These are phyloP conservation scores for Sebastes itinus DNA, from an alignment of 2,797 vertebrate genomes.

Conservation along the genomic window DNA sequence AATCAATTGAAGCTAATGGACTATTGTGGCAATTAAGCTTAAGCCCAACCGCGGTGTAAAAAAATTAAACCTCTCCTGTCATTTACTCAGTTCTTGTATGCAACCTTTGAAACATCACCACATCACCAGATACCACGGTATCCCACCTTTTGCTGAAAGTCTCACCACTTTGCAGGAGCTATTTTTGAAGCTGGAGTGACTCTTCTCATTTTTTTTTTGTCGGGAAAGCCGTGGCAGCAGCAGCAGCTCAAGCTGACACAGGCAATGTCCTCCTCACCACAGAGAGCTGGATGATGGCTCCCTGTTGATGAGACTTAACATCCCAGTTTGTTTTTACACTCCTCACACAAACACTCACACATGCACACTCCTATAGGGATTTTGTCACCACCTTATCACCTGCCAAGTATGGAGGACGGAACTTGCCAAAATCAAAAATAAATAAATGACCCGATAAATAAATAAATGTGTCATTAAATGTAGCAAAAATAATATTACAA, in stretches of 20 bases:
- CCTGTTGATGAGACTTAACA: slow-evolving; percentile 10
- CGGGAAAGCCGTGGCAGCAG: not conserved
- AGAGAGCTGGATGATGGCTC: slow-evolving; percentile 6
- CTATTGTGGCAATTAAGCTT: not conserved
- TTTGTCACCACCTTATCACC: not conserved
- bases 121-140: not conserved
- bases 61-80: not conserved
- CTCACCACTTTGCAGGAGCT: not conserved
- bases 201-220: not conserved
- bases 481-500: no score
- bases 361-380: not conserved
- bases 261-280: not conserved
- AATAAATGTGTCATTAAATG: no score
- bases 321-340: not conserved
- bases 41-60: not conserved
- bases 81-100: not conserved
- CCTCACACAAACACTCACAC: not conserved
- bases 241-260: slow-evolving; percentile 2
- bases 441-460: no score
- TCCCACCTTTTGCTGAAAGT: not conserved
- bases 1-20: not conserved
- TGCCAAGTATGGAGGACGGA: not conserved
- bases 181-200: not conserved
- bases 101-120: not conserved
- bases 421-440: no score